Evolutionary conservation across 2,113 vertebrate species (phyloP).

Genomic region (Alethe castanea): DNA sequence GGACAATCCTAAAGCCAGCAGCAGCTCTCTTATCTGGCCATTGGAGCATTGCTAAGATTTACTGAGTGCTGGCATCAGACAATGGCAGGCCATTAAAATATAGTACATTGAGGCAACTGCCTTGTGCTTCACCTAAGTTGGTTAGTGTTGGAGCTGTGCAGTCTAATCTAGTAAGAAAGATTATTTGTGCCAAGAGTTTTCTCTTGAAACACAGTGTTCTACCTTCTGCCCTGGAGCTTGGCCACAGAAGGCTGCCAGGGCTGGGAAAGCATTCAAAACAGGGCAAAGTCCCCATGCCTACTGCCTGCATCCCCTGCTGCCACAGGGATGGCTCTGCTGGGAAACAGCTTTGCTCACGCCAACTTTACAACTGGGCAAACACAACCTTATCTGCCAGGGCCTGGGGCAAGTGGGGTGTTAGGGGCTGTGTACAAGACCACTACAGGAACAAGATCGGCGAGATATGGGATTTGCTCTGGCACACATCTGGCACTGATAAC

Average conservation of each 20-base stretch:
- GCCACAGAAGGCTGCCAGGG: background rate
- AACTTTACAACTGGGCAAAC: rapidly evolving
- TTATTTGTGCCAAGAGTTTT: background rate
- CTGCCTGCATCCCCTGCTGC: background rate
- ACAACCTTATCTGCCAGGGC: background rate
- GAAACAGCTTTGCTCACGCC: background rate
- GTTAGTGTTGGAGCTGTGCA: background rate
- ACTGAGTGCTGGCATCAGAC: background rate
- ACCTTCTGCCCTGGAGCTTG: background rate
- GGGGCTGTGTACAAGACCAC: background rate
- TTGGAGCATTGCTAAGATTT: background rate
- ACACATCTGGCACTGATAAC: background rate
- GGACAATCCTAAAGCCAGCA: background rate
- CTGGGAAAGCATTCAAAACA: background rate
- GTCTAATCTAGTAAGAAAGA: background rate
- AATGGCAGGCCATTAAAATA: background rate
- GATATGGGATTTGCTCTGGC: rapidly evolving
- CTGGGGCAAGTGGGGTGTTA: background rate
- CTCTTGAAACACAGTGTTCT: background rate
- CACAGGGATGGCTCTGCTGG: rapidly evolving
- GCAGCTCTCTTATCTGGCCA: background rate
- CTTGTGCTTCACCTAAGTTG: background rate
- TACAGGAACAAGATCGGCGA: background rate
- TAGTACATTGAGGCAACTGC: background rate
- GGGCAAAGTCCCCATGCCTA: background rate